A percentile compares a stretch with the other conserved stretches of the same genome.
Evolutionary conservation across 2,113 vertebrate genomes (phyloP).

Genomic region (Fulica atra): DNA sequence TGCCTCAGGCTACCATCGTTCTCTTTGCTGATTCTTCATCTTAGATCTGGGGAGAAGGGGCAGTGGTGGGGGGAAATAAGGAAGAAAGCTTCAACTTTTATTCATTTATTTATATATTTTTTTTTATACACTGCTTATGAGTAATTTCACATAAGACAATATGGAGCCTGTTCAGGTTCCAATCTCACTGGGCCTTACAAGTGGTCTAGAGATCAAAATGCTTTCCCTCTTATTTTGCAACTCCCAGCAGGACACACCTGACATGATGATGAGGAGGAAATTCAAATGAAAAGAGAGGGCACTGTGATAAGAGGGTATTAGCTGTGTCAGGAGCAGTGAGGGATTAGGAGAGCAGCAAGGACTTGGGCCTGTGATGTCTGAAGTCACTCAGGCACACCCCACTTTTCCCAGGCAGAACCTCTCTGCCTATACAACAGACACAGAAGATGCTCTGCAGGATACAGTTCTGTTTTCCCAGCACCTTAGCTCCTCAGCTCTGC

Average conservation of each 20-base stretch:
- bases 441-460: background rate
- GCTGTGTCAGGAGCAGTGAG: background rate
- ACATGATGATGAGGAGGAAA: background rate
- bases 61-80: background rate
- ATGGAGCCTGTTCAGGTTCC: background rate
- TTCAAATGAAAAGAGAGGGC: background rate
- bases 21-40: background rate
- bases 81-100: conserved; percentile 2
- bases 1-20: conserved; percentile 20
- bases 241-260: background rate
- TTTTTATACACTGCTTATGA: background rate
- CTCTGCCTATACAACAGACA: background rate
- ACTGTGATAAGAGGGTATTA: background rate
- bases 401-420: background rate
- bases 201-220: background rate
- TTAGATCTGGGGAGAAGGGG: background rate
- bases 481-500: background rate
- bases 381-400: background rate
- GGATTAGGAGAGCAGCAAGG: background rate
- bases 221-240: background rate
- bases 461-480: background rate
- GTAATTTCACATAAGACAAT: background rate
- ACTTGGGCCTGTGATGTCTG: background rate
- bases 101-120: background rate
- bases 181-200: background rate